These are phyloP conservation scores for Pollachius pollachius DNA, from an alignment of 2,113 vertebrate genomes.

Conservation along the genomic window DNA sequence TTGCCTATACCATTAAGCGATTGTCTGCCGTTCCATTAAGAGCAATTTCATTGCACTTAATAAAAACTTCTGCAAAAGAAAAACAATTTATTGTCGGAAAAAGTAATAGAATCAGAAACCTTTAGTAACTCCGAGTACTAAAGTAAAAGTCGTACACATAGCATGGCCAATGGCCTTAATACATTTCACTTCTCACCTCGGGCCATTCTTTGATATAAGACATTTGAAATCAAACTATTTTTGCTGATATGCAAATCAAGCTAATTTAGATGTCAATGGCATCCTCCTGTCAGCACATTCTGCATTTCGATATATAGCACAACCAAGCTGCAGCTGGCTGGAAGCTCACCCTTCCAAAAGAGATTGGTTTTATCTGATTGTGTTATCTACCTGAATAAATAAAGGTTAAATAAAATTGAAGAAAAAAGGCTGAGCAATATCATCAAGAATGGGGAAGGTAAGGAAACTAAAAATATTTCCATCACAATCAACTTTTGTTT, in stretches of 20 bases:
- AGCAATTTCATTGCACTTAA: conserved; percentile 1
- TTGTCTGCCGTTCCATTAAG: neutral
- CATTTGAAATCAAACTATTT: conserved; percentile 61
- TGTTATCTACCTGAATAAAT: too few relatives aligned
- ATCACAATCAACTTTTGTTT: neutral
- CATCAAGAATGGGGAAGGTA: conserved; percentile 61
- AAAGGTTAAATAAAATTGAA: too few relatives aligned
- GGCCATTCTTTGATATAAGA: conserved; percentile 45
- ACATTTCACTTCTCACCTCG: conserved; percentile 30
- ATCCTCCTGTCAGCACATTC: conserved; percentile 65
- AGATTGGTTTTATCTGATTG: too few relatives aligned
- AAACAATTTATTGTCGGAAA: neutral
- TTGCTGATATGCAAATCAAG: conserved; percentile 67
- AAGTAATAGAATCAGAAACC: neutral
- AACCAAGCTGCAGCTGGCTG: conserved; percentile 42
- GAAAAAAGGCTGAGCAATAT: conserved; percentile 21
- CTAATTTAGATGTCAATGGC: conserved; percentile 61
- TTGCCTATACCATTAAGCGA: neutral
- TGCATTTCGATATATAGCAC: conserved; percentile 62
- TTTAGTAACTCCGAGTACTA: conserved; percentile 1
- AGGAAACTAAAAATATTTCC: conserved; percentile 14
- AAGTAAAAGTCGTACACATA: conserved; percentile 6
- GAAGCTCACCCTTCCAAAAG: conserved; percentile 16
- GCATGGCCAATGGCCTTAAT: conserved; percentile 7
- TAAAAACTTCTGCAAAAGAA: neutral